Percentiles rank a stretch among this genome's conserved stretches.
Conservation (phyloP, 1,140 invertebrate species). For the Achatina immaculata region DNA sequence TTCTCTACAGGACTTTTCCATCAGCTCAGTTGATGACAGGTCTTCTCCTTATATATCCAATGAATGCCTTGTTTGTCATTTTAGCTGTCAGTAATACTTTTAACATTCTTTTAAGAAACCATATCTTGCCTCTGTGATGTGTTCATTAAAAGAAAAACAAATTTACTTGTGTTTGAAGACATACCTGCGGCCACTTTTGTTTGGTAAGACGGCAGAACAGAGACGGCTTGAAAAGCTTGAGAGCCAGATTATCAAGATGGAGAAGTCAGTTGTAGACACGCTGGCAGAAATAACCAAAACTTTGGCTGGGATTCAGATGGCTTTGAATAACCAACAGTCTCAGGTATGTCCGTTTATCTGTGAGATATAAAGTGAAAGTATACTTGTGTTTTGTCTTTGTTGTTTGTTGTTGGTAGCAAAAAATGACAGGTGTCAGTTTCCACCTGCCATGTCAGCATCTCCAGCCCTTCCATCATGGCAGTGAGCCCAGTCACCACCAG, state of each 20-base stretch:
- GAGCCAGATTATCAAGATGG: background rate
- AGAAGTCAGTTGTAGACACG: conserved; percentile 29
- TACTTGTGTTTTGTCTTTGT: background rate
- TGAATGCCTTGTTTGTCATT: too few relatives aligned
- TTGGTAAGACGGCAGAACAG: conserved; percentile 16
- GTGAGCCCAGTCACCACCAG: background rate
- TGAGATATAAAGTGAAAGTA: background rate
- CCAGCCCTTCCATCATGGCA: conserved; percentile 23
- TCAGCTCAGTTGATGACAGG: too few relatives aligned
- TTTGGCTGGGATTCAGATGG: background rate
- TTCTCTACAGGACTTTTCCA: too few relatives aligned
- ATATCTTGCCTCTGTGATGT: too few relatives aligned
- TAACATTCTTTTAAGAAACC: too few relatives aligned
- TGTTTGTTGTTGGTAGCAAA: background rate
- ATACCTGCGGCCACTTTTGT: conserved; percentile 9
- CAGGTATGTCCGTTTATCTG: conserved; percentile 18
- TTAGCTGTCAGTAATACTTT: too few relatives aligned
- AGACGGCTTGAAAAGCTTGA: conserved; percentile 32
- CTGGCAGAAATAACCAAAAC: conserved; percentile 17
- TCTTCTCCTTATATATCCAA: too few relatives aligned
- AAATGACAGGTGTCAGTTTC: conserved; percentile 20
- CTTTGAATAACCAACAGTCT: background rate
- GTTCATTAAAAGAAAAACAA: too few relatives aligned
- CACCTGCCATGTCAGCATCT: background rate
- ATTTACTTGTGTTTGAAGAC: too few relatives aligned